These are phyloP conservation scores for Tupaia tana DNA, from an alignment of 2,113 vertebrate genomes.

Conservation along the genomic window DNA sequence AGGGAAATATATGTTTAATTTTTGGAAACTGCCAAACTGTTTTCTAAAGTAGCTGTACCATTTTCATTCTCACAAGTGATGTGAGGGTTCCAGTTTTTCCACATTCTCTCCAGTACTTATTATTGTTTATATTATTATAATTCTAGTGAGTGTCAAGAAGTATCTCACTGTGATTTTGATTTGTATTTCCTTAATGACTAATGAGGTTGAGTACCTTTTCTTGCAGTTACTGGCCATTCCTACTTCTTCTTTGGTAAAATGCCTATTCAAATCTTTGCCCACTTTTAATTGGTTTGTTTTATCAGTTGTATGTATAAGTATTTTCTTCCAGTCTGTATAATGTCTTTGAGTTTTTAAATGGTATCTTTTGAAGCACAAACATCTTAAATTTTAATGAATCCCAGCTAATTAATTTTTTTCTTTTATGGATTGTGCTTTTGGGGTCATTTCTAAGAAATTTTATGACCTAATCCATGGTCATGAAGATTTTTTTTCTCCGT, in stretches of 20 bases:
- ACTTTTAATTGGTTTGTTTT: not conserved
- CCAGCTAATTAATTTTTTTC: not conserved
- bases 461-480: not conserved
- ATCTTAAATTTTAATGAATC: constrained; percentile 13
- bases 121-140: too few species aligned
- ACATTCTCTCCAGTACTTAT: too few species aligned
- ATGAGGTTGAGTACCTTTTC: not conserved
- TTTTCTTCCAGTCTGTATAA: not conserved
- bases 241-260: constrained; percentile 26
- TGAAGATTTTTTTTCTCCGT: not conserved
- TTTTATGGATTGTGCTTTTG: constrained; percentile 14
- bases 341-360: constrained; percentile 25
- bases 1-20: constrained; percentile 42
- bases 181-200: too few species aligned
- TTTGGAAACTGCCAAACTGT: not conserved
- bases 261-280: not conserved
- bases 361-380: constrained; percentile 17
- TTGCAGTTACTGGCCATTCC: not conserved
- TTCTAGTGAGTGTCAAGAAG: too few species aligned
- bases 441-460: constrained; percentile 5
- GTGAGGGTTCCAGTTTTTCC: too few species aligned
- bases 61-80: constrained; percentile 9
- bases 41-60: constrained; percentile 7
- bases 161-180: too few species aligned
- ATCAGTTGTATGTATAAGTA: not conserved